phyloP scores from a whole-genome alignment of 2,113 vertebrate genomes.

The Atrichornis clamosus region DNA sequence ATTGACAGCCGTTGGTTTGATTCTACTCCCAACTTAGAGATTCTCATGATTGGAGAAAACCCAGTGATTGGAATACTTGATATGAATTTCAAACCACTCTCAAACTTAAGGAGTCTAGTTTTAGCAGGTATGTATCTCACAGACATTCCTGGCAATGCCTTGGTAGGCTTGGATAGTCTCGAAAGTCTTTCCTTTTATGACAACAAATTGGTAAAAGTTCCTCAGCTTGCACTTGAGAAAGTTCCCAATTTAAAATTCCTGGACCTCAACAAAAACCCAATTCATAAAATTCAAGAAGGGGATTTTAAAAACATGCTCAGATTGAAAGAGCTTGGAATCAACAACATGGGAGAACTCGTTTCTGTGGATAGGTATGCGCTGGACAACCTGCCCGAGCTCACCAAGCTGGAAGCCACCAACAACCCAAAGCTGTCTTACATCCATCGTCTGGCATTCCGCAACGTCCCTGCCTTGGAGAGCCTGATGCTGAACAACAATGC shows the following conservation, averaged over 20 bases:
- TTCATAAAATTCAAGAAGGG: slow-evolving; percentile 93
- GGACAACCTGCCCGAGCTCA: slow-evolving; percentile 95
- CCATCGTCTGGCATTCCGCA: slow-evolving; percentile 87
- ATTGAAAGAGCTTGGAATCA: slow-evolving; percentile 93
- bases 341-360: slow-evolving; percentile 95
- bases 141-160: slow-evolving; percentile 91
- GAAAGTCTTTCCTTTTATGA: slow-evolving; percentile 98
- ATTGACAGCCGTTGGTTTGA: slow-evolving; percentile 97
- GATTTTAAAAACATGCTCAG: slow-evolving; percentile 95
- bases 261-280: slow-evolving; percentile 97
- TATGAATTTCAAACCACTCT: slow-evolving; percentile 92
- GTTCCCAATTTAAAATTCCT: slow-evolving; percentile 95
- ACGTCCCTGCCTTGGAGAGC: slow-evolving; percentile 93
- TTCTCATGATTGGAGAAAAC: slow-evolving; percentile 98
- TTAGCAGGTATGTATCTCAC: slow-evolving; percentile 98
- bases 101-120: slow-evolving; percentile 90
- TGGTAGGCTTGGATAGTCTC: slow-evolving; percentile 93
- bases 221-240: slow-evolving; percentile 92
- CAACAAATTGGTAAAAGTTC: slow-evolving; percentile 88
- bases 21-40: slow-evolving; percentile 93
- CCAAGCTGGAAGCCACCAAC: slow-evolving; percentile 95
- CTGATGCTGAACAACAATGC: slow-evolving; percentile 97
- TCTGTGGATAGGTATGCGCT: slow-evolving; percentile 89
- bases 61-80: slow-evolving; percentile 92
- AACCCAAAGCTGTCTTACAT: slow-evolving; percentile 95